Base-by-base conservation (phyloP, 2,888 invertebrate species). In the Hemithea aestivaria region DNA sequence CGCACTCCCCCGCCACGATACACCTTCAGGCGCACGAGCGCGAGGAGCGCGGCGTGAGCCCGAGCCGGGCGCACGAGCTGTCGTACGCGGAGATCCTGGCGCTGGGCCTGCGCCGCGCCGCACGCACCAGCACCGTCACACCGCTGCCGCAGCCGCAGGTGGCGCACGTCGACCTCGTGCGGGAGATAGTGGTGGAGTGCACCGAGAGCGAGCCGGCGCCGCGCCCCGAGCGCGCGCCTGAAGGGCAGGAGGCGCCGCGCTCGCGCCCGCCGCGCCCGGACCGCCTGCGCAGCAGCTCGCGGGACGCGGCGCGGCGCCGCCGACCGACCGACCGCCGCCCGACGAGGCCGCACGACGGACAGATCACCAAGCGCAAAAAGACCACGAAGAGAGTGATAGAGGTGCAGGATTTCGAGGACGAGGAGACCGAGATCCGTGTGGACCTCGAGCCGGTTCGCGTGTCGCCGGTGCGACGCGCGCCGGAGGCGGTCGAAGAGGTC, bases 1-100 rank as follows among this genome's bases (percentile, higher is more conserved):
- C 32, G 20, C n/a, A 7, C 3, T 23, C 28, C 7, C 7, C 39
- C 2, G 35, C 39, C 2, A 33, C 23, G 27, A 62, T 1, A 7
- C 25, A 67, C 34, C 35, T 72, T 22, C 50, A 45, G 12, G 42
- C 56, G 20, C 45, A 49, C 6, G 66, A 69, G 38, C 39, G 37
- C 6, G 67, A 62, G 7, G 61, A 64, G 20, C 66, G 75, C 38
- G 61, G 71, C 20, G 43, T 56, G 1, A 83, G 82, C 46, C 76
- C 79, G 2, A 54, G 62, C 2, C 43, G 57, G 2, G 66, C 56
- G 79, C 91, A 65, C 89, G 94, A 89, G 46, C 87, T 91, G 57
- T 92, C 93, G 0, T 93, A 93, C 64, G 93, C 93, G 1, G 91
- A 92, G 76, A 91, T 92, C 62, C 79, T 93, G 56, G 90, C 92